phyloP scores from a whole-genome alignment of 1,140 invertebrate genomes.

The Trinorchestia longiramus region DNA sequence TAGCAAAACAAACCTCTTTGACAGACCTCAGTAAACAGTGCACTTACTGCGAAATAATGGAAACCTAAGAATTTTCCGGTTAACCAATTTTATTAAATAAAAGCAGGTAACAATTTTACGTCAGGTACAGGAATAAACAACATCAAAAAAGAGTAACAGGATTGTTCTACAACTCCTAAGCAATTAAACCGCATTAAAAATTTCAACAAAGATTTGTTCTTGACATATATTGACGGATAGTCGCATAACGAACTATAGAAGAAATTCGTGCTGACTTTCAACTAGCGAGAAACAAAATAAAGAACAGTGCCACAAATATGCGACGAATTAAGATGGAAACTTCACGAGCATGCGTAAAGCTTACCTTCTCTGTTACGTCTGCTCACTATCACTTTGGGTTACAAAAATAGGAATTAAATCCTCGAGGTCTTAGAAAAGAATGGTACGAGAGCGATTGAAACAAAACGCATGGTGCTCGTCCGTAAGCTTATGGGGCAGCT shows the following conservation, averaged over 20 bases:
- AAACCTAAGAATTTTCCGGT: not conserved
- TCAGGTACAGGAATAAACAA: not conserved
- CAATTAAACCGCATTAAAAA: not conserved
- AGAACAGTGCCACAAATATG: not conserved
- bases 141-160: not conserved
- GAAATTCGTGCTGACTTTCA: not conserved
- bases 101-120: not conserved
- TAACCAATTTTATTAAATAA: not conserved
- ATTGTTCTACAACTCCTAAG: not conserved
- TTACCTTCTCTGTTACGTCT: not conserved
- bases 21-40: too few species aligned
- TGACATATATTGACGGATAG: not conserved
- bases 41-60: not conserved
- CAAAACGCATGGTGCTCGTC: not conserved
- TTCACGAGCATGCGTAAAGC: not conserved
- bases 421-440: not conserved
- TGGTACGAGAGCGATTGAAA: not conserved
- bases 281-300: not conserved
- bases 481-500: not conserved
- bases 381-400: not conserved
- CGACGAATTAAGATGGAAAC: not conserved
- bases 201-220: not conserved
- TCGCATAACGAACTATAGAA: not conserved
- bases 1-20: too few species aligned
- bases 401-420: not conserved